Evolutionary conservation across 2,797 vertebrate species (phyloP).

Genomic region (Anguilla marmorata): DNA sequence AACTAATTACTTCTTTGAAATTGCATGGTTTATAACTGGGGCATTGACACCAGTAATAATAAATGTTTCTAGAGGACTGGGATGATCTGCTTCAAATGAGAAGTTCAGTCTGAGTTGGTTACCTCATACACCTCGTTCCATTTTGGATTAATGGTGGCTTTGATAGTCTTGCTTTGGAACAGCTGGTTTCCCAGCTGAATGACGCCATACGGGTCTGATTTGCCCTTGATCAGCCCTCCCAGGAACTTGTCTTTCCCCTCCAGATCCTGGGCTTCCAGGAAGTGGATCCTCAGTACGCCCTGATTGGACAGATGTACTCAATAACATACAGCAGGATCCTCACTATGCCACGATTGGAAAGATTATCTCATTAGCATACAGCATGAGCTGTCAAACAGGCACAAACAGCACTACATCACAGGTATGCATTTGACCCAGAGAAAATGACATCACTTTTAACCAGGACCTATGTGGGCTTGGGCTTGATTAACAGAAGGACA

Average conservation of each 20-base stretch:
- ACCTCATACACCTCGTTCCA: slow-evolving; percentile 99
- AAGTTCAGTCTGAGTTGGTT: background rate
- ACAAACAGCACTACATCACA: background rate
- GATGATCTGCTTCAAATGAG: background rate
- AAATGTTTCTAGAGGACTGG: background rate
- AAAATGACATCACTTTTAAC: background rate
- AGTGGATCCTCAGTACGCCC: slow-evolving; percentile 94
- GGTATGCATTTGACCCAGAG: background rate
- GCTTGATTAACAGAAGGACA: background rate
- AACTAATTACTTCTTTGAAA: background rate
- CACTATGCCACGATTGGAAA: no score
- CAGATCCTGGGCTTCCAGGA: slow-evolving; percentile 93
- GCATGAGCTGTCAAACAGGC: background rate
- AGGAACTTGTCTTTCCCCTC: slow-evolving; percentile 92
- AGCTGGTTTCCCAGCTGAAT: slow-evolving; percentile 89
- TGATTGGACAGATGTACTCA: slow-evolving; percentile 51
- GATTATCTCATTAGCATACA: background rate
- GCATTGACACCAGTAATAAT: no score
- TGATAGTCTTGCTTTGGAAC: slow-evolving; percentile 94
- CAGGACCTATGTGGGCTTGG: background rate
- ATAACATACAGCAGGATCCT: background rate
- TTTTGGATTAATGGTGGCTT: slow-evolving; percentile 91
- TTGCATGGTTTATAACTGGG: background rate
- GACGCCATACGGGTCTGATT: slow-evolving; percentile 94
- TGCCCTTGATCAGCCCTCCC: slow-evolving; percentile 92